Percentiles rank a stretch among this genome's conserved stretches.
phyloP scores from a whole-genome alignment of 2,888 invertebrate genomes.

The Sinelater perroti region DNA sequence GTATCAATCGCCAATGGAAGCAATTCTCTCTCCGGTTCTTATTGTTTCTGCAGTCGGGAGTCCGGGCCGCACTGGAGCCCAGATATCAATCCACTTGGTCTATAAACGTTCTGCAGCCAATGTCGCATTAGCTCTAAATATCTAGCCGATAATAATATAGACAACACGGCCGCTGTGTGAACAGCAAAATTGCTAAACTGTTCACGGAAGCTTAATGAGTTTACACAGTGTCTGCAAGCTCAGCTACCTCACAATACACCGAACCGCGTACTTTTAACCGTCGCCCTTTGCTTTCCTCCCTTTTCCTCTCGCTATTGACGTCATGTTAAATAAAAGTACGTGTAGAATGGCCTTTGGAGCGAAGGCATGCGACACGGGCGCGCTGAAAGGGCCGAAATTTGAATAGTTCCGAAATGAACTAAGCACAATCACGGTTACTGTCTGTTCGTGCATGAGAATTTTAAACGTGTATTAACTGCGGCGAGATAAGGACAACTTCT shows the following conservation, averaged over 20 bases:
- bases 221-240: slow-evolving; percentile 32
- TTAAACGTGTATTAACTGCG: slow-evolving; percentile 53
- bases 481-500: slow-evolving; percentile 51
- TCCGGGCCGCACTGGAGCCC: too few relatives aligned
- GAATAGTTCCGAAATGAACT: slow-evolving; percentile 37
- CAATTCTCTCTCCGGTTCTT: neutral
- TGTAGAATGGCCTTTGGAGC: slow-evolving; percentile 30
- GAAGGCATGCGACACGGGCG: slow-evolving; percentile 31
- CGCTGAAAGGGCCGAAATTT: slow-evolving; percentile 35
- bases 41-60: neutral
- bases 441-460: slow-evolving; percentile 54
- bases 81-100: too few relatives aligned
- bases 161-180: slow-evolving; percentile 29
- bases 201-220: slow-evolving; percentile 36
- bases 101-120: too few relatives aligned
- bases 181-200: slow-evolving; percentile 36
- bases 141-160: slow-evolving; percentile 23
- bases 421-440: slow-evolving; percentile 47
- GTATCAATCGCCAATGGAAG: slow-evolving; percentile 4
- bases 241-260: slow-evolving; percentile 32
- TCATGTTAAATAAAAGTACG: slow-evolving; percentile 35
- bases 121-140: slow-evolving; percentile 11
- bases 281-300: slow-evolving; percentile 27
- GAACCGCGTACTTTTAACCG: slow-evolving; percentile 33
- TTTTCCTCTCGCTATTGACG: slow-evolving; percentile 34